These are phyloP conservation scores for Papilio aristodemus DNA, from an alignment of 1,140 invertebrate genomes.

Conservation along the genomic window DNA sequence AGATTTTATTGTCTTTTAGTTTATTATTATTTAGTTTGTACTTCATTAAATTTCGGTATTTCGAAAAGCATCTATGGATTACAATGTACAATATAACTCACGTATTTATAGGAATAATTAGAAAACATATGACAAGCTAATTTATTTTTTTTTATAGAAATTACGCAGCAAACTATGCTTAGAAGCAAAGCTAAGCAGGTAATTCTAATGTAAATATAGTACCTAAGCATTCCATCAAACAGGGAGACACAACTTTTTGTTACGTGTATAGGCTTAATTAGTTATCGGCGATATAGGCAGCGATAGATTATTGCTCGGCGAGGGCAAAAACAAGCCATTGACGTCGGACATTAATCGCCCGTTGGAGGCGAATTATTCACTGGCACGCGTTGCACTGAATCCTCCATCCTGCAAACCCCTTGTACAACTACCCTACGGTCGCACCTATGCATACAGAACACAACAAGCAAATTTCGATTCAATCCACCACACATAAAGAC, in stretches of 20 bases:
- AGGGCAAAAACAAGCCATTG: slow-evolving; percentile 56
- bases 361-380: slow-evolving; percentile 76
- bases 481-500: slow-evolving; percentile 32
- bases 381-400: slow-evolving; percentile 70
- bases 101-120: too few species aligned
- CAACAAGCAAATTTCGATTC: slow-evolving; percentile 39
- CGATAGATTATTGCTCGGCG: slow-evolving; percentile 31
- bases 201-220: slow-evolving; percentile 25
- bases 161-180: neutral
- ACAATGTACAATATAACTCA: too few species aligned
- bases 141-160: neutral
- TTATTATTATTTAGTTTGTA: too few species aligned
- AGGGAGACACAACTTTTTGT: slow-evolving; percentile 23
- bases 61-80: too few species aligned
- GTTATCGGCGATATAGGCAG: slow-evolving; percentile 23
- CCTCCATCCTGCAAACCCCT: slow-evolving; percentile 66
- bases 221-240: slow-evolving; percentile 31
- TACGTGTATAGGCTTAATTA: slow-evolving; percentile 30
- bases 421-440: slow-evolving; percentile 39
- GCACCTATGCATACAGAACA: slow-evolving; percentile 31
- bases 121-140: too few species aligned
- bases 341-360: slow-evolving; percentile 70
- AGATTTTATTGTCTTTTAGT: neutral
- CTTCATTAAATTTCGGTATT: too few species aligned
- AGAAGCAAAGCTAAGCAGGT: slow-evolving; percentile 26